Evolutionary conservation across 2,797 vertebrate genomes (phyloP).

Genomic region (Onychomys arenicola): DNA sequence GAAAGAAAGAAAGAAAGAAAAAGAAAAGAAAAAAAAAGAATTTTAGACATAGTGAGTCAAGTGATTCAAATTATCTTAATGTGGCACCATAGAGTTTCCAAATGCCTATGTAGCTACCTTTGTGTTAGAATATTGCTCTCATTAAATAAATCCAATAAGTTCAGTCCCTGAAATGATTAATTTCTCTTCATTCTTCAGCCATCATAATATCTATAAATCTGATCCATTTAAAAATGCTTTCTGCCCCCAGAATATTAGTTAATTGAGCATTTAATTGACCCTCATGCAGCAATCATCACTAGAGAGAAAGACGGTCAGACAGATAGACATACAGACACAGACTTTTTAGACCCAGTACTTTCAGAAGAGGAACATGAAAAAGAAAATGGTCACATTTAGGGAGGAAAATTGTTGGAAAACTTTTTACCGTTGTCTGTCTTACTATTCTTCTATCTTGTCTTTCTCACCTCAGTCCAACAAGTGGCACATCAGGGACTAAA

Average conservation of each 20-base stretch:
- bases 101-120: background rate
- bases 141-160: conserved; percentile 19
- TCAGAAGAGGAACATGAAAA: background rate
- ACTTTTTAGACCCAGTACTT: background rate
- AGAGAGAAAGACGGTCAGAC: background rate
- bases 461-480: background rate
- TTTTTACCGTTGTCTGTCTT: background rate
- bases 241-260: background rate
- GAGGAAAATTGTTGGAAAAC: background rate
- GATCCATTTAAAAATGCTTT: conserved; percentile 23
- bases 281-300: background rate
- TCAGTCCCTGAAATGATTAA: background rate
- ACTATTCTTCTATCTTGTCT: background rate
- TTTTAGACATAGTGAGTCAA: background rate
- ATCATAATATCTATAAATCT: background rate
- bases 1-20: too few relatives aligned
- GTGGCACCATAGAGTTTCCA: background rate
- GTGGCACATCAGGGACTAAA: background rate
- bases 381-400: background rate
- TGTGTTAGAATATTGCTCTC: background rate
- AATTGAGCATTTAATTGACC: background rate
- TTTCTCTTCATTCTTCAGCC: conserved; percentile 13
- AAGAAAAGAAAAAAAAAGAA: background rate
- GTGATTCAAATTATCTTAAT: conserved; percentile 16
- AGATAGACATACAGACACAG: background rate